Evolutionary conservation across 2,797 vertebrate species (phyloP).

Genomic region (Coregonus sp.): DNA sequence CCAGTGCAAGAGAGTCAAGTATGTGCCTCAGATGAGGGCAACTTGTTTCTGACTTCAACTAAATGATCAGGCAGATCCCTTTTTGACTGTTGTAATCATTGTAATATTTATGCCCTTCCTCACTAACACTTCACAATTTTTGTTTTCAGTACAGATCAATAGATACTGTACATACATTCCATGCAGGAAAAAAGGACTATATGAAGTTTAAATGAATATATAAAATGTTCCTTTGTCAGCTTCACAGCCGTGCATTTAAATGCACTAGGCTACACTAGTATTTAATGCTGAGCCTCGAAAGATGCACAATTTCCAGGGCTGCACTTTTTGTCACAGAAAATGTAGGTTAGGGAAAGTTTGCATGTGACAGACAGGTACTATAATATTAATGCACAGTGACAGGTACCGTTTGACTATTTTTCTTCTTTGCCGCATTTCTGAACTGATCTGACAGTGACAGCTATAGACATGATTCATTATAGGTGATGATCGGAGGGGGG

Average conservation of each 20-base stretch:
- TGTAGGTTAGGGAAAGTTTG: neutral
- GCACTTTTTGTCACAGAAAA: neutral
- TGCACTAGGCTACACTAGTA: too few species aligned
- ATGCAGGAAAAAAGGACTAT: neutral
- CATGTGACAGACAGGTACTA: too few species aligned
- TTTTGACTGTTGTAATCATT: slow-evolving; percentile 3
- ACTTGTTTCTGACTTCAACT: slow-evolving; percentile 22
- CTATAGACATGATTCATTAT: neutral
- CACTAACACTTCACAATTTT: too few species aligned
- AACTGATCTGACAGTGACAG: neutral
- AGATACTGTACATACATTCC: too few species aligned
- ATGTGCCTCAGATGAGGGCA: neutral
- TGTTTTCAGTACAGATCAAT: too few species aligned
- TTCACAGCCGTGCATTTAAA: too few species aligned
- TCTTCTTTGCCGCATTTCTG: too few species aligned
- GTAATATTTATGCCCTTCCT: neutral
- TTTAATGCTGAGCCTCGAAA: neutral
- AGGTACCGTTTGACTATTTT: too few species aligned
- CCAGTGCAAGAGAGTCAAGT: neutral
- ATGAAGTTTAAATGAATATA: neutral
- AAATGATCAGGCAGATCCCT: slow-evolving; percentile 17
- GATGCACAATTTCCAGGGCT: neutral
- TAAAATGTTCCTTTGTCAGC: neutral
- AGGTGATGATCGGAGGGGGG: neutral
- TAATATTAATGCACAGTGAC: too few species aligned